Percentiles rank a stretch among this genome's conserved stretches.
These are phyloP conservation scores for Conus ventricosus DNA, from an alignment of 1,140 invertebrate species.

Conservation along the genomic window DNA sequence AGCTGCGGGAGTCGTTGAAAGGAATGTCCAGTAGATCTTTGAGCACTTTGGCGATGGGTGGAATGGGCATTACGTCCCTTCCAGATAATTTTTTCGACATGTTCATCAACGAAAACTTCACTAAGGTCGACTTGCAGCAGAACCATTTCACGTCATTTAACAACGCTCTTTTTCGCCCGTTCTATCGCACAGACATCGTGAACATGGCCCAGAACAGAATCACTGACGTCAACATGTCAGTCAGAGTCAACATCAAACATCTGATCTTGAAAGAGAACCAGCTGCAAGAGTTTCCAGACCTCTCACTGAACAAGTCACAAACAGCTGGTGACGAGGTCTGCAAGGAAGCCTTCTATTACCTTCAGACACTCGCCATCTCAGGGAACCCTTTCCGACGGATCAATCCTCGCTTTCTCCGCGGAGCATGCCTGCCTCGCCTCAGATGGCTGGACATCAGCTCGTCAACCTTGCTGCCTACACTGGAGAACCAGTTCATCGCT, in stretches of 20 bases:
- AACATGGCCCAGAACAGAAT: neutral
- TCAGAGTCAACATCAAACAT: neutral
- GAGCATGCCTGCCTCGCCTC: neutral
- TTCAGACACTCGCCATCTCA: neutral
- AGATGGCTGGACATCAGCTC: conserved; percentile 29
- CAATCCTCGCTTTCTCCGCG: neutral
- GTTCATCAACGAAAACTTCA: conserved; percentile 7
- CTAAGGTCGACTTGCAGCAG: neutral
- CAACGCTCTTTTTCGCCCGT: neutral
- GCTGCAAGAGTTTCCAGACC: conserved; percentile 8
- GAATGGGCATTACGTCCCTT: neutral
- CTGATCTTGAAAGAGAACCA: neutral
- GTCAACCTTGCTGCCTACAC: neutral
- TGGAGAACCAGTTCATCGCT: conserved; percentile 28
- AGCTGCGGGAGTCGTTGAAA: neutral
- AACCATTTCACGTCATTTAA: conserved; percentile 15
- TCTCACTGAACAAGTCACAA: neutral
- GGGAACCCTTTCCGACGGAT: conserved; percentile 3
- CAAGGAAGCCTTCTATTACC: conserved; percentile 12
- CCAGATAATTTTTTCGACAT: conserved; percentile 27
- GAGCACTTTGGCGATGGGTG: neutral
- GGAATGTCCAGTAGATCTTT: neutral
- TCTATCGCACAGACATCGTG: neutral
- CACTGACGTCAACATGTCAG: neutral
- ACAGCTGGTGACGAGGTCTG: neutral